Conservation (phyloP, 2,113 vertebrate genomes). For the Odocoileus hemionus region DNA sequence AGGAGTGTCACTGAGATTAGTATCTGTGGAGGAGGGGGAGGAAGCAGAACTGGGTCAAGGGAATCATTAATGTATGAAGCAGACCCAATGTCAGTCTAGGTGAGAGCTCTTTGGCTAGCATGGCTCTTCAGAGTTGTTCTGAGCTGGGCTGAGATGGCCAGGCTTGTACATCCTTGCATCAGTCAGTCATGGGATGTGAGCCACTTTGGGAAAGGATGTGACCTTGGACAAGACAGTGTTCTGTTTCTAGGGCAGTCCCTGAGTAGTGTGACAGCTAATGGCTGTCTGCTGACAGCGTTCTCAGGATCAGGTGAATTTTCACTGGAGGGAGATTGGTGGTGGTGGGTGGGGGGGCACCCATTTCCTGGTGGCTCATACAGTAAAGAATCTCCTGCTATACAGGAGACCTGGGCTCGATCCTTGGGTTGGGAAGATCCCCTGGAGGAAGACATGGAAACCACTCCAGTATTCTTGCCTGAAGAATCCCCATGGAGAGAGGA, state of each 20-base stretch:
- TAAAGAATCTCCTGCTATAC: neutral
- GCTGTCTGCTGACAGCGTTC: neutral
- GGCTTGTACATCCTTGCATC: neutral
- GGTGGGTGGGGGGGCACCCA: fast-evolving
- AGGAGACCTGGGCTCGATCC: neutral
- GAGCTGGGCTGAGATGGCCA: neutral
- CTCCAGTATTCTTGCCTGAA: neutral
- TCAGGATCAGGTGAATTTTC: neutral
- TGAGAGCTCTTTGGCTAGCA: neutral
- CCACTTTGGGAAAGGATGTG: neutral
- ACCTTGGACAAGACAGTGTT: neutral
- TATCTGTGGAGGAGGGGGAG: neutral
- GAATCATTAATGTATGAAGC: neutral
- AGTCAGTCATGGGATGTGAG: neutral
- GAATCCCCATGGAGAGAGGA: neutral
- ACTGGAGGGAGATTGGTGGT: neutral
- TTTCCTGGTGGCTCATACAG: neutral
- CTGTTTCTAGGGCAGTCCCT: neutral
- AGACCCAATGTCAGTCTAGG: neutral
- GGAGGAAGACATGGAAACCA: neutral
- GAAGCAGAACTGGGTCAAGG: neutral
- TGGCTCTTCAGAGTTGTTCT: neutral
- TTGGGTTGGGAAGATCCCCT: neutral
- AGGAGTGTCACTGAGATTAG: neutral
- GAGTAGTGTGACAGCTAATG: neutral